Conservation (phyloP, 2,888 invertebrate genomes). For the Rambutsinella grinnellia region DNA sequence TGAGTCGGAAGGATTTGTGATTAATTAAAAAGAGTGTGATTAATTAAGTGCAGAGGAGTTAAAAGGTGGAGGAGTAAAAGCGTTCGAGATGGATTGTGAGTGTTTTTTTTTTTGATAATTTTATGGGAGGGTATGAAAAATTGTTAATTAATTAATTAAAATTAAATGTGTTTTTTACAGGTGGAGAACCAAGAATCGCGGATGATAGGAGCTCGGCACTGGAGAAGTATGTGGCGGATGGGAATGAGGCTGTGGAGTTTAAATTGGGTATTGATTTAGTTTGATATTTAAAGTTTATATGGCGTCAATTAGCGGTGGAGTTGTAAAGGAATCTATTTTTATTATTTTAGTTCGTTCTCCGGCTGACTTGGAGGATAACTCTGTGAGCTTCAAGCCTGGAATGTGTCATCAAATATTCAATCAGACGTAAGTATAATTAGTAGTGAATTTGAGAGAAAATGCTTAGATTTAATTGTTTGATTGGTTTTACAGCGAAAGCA, state of each 20-base stretch:
- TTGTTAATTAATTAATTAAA: not conserved
- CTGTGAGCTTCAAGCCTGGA: slow-evolving; percentile 79
- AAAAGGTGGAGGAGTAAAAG: too few species aligned
- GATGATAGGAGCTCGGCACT: slow-evolving; percentile 46
- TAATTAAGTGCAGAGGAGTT: not conserved
- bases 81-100: too few species aligned
- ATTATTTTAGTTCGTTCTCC: slow-evolving; percentile 72
- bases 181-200: slow-evolving; percentile 55
- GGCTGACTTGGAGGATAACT: slow-evolving; percentile 78
- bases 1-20: too few species aligned
- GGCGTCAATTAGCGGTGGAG: not conserved
- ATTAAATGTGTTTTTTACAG: too few species aligned
- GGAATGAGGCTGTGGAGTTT: slow-evolving; percentile 74
- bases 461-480: slow-evolving; percentile 15
- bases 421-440: slow-evolving; percentile 73
- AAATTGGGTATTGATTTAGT: slow-evolving; percentile 71
- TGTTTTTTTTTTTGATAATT: too few species aligned
- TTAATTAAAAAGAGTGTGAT: too few species aligned
- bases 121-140: not conserved
- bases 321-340: too few species aligned
- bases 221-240: slow-evolving; percentile 71
- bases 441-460: not conserved
- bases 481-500: slow-evolving; percentile 78
- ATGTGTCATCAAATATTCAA: slow-evolving; percentile 97
- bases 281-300: slow-evolving; percentile 46